These are phyloP conservation scores for Spinus pinus DNA, from an alignment of 2,797 vertebrate genomes.

Conservation along the genomic window DNA sequence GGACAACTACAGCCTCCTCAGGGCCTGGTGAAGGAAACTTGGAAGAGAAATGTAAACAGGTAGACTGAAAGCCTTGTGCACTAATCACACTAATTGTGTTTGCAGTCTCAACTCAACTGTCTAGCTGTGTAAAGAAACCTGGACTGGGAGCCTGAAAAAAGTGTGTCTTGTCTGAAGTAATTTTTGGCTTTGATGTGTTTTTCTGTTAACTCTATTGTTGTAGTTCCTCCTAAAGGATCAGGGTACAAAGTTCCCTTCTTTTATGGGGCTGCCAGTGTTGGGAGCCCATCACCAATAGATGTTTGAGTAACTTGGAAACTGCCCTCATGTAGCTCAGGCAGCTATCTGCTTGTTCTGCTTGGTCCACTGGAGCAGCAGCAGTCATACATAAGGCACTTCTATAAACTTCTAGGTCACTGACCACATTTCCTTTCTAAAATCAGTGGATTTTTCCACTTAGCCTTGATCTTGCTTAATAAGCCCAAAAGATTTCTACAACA, in stretches of 20 bases:
- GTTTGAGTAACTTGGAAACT: background rate
- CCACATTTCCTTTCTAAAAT: background rate
- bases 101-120: constrained; percentile 61
- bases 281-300: background rate
- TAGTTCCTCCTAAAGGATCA: background rate
- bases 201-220: constrained; percentile 1
- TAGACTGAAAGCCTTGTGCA: constrained; percentile 76
- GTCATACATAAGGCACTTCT: background rate
- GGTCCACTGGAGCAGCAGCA: background rate
- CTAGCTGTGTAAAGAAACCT: constrained; percentile 11
- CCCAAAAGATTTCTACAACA: background rate
- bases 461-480: background rate
- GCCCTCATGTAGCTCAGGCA: background rate
- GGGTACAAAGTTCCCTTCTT: background rate
- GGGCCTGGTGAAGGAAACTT: constrained; percentile 89
- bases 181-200: constrained; percentile 25
- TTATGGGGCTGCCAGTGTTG: background rate
- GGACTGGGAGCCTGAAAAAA: background rate
- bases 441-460: background rate
- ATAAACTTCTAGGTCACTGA: background rate
- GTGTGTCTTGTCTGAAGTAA: background rate
- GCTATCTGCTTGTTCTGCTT: background rate
- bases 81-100: constrained; percentile 72
- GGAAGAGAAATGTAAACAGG: constrained; percentile 97
- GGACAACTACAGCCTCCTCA: constrained; percentile 83